A percentile compares a stretch with the other conserved stretches of the same genome.
These are phyloP conservation scores for Pogonus chalceus DNA, from an alignment of 1,140 invertebrate genomes.

Conservation along the genomic window DNA sequence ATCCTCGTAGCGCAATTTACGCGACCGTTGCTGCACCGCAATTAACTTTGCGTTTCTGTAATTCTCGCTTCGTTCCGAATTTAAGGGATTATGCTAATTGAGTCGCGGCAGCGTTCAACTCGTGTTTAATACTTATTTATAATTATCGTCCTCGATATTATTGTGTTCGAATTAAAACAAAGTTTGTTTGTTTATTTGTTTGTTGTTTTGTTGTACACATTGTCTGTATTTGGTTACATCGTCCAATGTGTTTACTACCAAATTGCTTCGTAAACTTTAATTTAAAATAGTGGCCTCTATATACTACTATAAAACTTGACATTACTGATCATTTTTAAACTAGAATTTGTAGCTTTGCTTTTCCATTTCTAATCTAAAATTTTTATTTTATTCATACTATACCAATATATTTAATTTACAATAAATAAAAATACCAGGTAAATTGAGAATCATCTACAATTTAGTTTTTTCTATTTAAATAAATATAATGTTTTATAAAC, in stretches of 20 bases:
- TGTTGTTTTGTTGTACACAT: not conserved
- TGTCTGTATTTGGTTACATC: not conserved
- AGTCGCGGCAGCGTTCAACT: not conserved
- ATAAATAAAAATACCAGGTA: too few species aligned
- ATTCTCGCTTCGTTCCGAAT: slow-evolving; percentile 4
- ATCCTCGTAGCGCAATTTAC: slow-evolving; percentile 2
- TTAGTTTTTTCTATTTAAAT: too few species aligned
- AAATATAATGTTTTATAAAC: too few species aligned
- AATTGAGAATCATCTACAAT: too few species aligned
- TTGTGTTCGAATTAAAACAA: slow-evolving; percentile 6
- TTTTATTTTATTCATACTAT: too few species aligned
- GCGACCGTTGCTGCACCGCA: not conserved
- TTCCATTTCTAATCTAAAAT: too few species aligned
- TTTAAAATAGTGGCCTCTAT: too few species aligned
- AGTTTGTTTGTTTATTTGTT: not conserved
- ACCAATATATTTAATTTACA: too few species aligned
- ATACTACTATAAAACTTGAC: too few species aligned
- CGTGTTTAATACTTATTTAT: slow-evolving; percentile 4
- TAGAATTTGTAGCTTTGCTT: too few species aligned
- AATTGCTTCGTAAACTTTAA: too few species aligned
- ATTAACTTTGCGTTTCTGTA: slow-evolving; percentile 1
- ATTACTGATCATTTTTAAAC: not conserved
- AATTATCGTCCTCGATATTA: slow-evolving; percentile 5
- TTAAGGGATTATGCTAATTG: slow-evolving; percentile 7
- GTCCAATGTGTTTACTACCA: too few species aligned